These are phyloP conservation scores for Spheniscus humboldti DNA, from an alignment of 2,797 vertebrate genomes.

Conservation along the genomic window DNA sequence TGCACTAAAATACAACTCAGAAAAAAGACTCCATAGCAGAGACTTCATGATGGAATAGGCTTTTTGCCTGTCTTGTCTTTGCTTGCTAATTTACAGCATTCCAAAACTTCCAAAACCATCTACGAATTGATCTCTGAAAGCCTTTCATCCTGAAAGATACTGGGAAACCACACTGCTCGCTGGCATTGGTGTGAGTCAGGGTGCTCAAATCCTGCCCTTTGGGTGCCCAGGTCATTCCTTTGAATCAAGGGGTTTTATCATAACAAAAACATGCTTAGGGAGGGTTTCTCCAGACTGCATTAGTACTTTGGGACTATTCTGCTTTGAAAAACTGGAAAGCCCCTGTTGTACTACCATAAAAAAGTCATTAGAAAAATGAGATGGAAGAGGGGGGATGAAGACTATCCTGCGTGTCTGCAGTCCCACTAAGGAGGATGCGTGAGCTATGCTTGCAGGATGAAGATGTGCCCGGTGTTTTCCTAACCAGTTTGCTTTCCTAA, in stretches of 20 bases:
- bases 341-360: not conserved
- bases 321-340: slow-evolving; percentile 9
- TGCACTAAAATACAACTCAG: slow-evolving; percentile 5
- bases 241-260: not conserved
- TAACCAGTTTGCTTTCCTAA: not conserved
- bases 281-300: not conserved
- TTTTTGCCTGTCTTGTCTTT: not conserved
- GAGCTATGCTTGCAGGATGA: not conserved
- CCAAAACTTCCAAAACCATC: not conserved
- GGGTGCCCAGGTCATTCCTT: not conserved
- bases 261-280: not conserved
- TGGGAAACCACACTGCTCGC: not conserved
- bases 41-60: not conserved
- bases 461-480: not conserved
- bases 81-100: slow-evolving; percentile 9
- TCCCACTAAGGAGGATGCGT: not conserved
- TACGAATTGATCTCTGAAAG: not conserved
- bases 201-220: not conserved
- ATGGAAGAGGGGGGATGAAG: not conserved
- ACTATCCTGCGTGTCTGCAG: not conserved
- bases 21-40: not conserved
- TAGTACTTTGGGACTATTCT: not conserved
- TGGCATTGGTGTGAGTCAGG: not conserved
- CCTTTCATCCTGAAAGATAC: not conserved
- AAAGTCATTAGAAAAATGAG: not conserved